phyloP scores from a whole-genome alignment of 2,888 invertebrate species.

The Cryptophagus acutangulus region DNA sequence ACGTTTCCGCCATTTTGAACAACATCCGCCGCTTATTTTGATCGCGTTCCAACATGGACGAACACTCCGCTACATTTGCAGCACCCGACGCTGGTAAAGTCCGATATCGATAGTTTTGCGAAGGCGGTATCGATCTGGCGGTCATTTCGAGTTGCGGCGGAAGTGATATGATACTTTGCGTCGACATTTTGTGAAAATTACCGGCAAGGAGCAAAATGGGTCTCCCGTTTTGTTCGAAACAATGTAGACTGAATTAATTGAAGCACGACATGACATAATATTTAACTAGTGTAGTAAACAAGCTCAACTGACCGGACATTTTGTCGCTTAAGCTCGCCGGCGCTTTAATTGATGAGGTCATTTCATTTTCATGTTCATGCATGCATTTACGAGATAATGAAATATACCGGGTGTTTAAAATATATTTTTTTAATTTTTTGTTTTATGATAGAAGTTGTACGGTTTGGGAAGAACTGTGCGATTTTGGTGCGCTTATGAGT shows the following conservation, averaged over 20 bases:
- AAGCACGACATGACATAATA: constrained; percentile 23
- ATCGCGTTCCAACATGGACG: not conserved
- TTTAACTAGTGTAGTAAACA: constrained; percentile 2
- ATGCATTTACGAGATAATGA: not conserved
- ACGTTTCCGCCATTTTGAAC: constrained; percentile 39
- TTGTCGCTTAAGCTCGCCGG: constrained; percentile 23
- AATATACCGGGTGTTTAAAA: too few relatives aligned
- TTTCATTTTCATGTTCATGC: constrained; percentile 27
- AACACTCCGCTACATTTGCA: not conserved
- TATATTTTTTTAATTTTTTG: too few relatives aligned
- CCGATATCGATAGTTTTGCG: too few relatives aligned
- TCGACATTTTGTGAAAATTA: too few relatives aligned
- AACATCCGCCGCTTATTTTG: constrained; percentile 18
- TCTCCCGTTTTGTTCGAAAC: too few relatives aligned
- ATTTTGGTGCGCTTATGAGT: too few relatives aligned
- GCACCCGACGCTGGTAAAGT: not conserved
- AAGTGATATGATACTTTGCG: constrained; percentile 38
- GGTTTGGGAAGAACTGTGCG: too few relatives aligned
- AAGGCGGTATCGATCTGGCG: constrained; percentile 30
- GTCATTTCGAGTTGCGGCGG: constrained; percentile 38
- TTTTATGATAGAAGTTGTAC: too few relatives aligned
- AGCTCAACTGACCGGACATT: constrained; percentile 24
- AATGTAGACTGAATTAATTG: constrained; percentile 35
- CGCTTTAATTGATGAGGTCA: constrained; percentile 42
- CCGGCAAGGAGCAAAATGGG: too few relatives aligned